These are phyloP conservation scores for Chrysogorgia sp. DNA, from an alignment of 92 coral and sea anemone species.

Conservation along the genomic window DNA sequence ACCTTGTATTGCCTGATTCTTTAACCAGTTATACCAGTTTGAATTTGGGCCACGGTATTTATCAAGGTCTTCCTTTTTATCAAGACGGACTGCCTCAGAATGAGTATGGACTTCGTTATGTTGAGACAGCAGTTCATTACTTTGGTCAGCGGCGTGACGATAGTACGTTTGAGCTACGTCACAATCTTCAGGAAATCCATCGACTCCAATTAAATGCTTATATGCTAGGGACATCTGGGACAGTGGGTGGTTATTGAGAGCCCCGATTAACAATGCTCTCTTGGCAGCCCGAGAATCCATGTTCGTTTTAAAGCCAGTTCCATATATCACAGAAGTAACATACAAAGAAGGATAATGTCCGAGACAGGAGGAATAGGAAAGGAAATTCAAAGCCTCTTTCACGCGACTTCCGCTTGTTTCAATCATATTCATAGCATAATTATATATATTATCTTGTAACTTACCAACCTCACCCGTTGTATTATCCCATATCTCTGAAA, in stretches of 20 bases:
- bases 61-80: slow-evolving; percentile 90
- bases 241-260: slow-evolving; percentile 73
- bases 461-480: background rate
- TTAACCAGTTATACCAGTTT: slow-evolving; percentile 87
- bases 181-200: slow-evolving; percentile 69
- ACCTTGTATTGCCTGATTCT: slow-evolving; percentile 90
- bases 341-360: slow-evolving; percentile 67
- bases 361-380: slow-evolving; percentile 71
- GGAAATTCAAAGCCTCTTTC: slow-evolving; percentile 51
- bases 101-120: slow-evolving; percentile 95
- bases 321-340: slow-evolving; percentile 56
- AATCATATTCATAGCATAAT: slow-evolving; percentile 26
- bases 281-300: background rate
- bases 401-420: slow-evolving; percentile 24
- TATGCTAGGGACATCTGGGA: slow-evolving; percentile 92
- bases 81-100: slow-evolving; percentile 92
- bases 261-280: slow-evolving; percentile 55
- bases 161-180: slow-evolving; percentile 86
- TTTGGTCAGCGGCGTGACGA: slow-evolving; percentile 75
- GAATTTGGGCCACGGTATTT: slow-evolving; percentile 82
- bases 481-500: background rate
- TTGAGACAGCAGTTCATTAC: slow-evolving; percentile 68
- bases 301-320: slow-evolving; percentile 67
- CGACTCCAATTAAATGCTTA: slow-evolving; percentile 80
- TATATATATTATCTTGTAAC: background rate